Evolutionary conservation across 2,797 vertebrate species (phyloP), one percentile per base, ranked within the genome.

Genomic region (Morelia viridis): DNA sequence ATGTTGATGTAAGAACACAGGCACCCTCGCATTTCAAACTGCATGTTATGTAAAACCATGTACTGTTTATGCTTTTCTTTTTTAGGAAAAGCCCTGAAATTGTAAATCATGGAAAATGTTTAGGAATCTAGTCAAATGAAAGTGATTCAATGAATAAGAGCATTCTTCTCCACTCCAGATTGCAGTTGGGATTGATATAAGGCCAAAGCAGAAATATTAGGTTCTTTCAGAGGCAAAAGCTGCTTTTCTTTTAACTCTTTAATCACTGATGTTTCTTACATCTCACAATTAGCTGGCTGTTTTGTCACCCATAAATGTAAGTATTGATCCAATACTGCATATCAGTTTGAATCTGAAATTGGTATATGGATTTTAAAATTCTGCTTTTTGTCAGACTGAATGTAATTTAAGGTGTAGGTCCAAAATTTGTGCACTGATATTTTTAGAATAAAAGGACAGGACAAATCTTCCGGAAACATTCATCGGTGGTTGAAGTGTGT

Each of bases 31-130:
- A 83, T 93, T 93, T 94, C 93, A 94, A 85, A 93, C 88, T 56
- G 85, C 93, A 95, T 87, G 91, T 89, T 94, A 46, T 46, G 41
- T 80, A 46, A 80, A 71, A 46, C 35, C 35, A 46, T 46, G 35
- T 24, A 8, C 8, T 80, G 71, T 80, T 80, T 80, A 80, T 91
- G 83, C 24, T 90, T 41, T 65, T 58, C 17, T 53, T 95, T 94
- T 62, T 76, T 24, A 92, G 68, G 89, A 95, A 94, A 96, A 93
- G 62, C 87, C 53, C 31, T 88, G 60, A 96, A 87, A 90, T 85
- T 87, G 71, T 61, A 90, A 90, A 90, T 90, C 0, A 0, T 95
- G 96, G 96, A 96, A 92, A 97, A 97, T 24, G 95, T 96, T 93
- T 94, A 95, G 95, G 92, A 95, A 83, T 17, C 93, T 92, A 95